Evolutionary conservation across 1,140 invertebrate genomes (phyloP), one percentile per base, ranked within the genome.

Genomic region (Zaprionus davidi): DNA sequence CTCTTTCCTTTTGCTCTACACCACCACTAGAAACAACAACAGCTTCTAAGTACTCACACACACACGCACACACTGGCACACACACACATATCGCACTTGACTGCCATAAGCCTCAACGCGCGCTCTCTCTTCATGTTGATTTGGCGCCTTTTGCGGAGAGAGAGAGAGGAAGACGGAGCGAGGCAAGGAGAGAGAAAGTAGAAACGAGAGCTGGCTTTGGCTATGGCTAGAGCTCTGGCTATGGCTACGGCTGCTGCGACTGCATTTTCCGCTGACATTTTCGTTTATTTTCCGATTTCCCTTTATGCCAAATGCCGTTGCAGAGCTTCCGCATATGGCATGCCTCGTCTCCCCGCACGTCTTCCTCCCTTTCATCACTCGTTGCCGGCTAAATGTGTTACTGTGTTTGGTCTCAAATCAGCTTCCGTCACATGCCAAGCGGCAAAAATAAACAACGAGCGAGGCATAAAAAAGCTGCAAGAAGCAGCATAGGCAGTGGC

Each of bases 261-360:
- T 68, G 78, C 72, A 86, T 59, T 78, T 87, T 79, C 74, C 85
- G 84, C 73, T 87, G 84, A 87, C 84, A 88, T 88, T 87, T 88
- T 87, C 81, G 87, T 86, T 88, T 88, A 87, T 88, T 87, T 87
- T 88, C 81, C 84, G 84, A 88, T 88, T 88, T 88, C 81, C 84
- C 79, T 72, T 66, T 72, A 79, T 79, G 77, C 77, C 73, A 78
- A 74, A 80, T 80, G 75, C 78, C 66, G 46, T 77, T 78, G 65
- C 78, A 81, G 7, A 71, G 84, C 74, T 88, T 87, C 83, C 83
- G 72, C 72, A 64, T 56, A 31, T 24, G 53, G 5, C 26, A 6
- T 26, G 24, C 4, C 53, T n/a, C 34, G 36, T 24, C 51, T 31
- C 4, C 6, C 13, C 24, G 0, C 46, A 17, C 49, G 17, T n/a